Evolutionary conservation across 2,113 vertebrate genomes (phyloP).

Genomic region (Tychaedon coryphoeus): DNA sequence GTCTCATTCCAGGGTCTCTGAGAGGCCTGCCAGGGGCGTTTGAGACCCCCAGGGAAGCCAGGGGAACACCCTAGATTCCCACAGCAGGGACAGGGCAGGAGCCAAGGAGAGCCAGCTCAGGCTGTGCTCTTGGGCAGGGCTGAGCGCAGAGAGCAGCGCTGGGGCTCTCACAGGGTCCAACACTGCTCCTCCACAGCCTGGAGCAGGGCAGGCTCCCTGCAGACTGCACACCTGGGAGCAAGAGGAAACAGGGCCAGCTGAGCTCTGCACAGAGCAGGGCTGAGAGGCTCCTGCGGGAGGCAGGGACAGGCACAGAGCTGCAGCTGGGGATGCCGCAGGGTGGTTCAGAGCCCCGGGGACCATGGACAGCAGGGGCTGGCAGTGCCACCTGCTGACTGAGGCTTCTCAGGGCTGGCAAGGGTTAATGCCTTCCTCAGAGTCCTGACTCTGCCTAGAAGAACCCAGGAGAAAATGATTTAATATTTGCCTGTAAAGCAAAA

Average conservation of each 20-base stretch:
- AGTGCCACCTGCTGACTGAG: no score
- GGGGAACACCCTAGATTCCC: no score
- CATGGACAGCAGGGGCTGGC: no score
- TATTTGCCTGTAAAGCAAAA: neutral
- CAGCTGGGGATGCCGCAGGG: no score
- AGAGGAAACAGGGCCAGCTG: neutral
- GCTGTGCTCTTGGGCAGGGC: neutral
- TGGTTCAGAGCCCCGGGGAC: neutral
- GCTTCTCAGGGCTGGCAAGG: neutral
- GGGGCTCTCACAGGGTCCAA: neutral
- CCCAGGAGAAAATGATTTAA: rapidly evolving
- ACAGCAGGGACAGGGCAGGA: neutral
- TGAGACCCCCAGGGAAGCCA: no score
- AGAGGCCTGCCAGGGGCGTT: no score
- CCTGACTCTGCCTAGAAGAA: neutral
- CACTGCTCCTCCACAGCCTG: neutral
- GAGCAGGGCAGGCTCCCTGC: neutral
- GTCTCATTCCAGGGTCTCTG: no score
- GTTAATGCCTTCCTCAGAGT: neutral
- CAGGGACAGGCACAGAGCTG: neutral
- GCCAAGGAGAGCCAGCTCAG: rapidly evolving
- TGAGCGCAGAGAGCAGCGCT: rapidly evolving
- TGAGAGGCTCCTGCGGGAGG: neutral
- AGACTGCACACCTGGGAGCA: neutral
- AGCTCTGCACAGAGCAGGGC: rapidly evolving